Evolutionary conservation across 2,797 vertebrate species (phyloP), one percentile per base, ranked within the genome.

Genomic region (Selene dorsalis): DNA sequence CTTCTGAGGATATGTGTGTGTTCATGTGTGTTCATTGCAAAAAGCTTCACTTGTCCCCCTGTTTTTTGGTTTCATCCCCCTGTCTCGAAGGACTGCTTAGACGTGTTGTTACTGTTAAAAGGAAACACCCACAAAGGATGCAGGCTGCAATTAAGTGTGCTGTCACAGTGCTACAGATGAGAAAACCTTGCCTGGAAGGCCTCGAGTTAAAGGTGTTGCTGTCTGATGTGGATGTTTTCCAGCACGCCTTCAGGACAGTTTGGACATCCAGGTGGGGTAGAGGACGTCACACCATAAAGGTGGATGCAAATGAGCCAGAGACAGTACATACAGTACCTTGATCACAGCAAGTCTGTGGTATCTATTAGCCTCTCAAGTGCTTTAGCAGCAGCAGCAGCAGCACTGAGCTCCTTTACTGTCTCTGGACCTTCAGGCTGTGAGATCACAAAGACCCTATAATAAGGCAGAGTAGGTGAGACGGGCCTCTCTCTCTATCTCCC

Each of bases 331-430:
- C 71, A 67, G 84, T 56, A 65, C 84, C 47, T 13, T 67, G 77
- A 82, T 77, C 75, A 79, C 77, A 80, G 66, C 55, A 0, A 6
- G 80, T 82, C 88, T 93, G 84, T 71, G 78, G 77, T 73, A 69
- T 82, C 84, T 86, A 91, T 92, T 83, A 90, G 57, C 68, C 57
- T 63, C 79, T 87, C 77, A 92, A 94, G 79, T 84, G 81, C 64
- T 92, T 89, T 76, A 82, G 79, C 91, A 94, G 92, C 32, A 32
- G 30, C 30, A 30, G 30, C 30, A 35, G 32, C 77, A 91, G 87
- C 65, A 55, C 63, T 83, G 41, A 53, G 77, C 56, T 75, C 24
- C 47, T 85, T 78, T 60, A 60, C 66, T 72, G 67, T 58, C 76
- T 18, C 61, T 53, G 56, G 67, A 79, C n/a, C 61, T 80, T 70